phyloP scores from a whole-genome alignment of 2,113 vertebrate species.

The Capreolus pygargus region DNA sequence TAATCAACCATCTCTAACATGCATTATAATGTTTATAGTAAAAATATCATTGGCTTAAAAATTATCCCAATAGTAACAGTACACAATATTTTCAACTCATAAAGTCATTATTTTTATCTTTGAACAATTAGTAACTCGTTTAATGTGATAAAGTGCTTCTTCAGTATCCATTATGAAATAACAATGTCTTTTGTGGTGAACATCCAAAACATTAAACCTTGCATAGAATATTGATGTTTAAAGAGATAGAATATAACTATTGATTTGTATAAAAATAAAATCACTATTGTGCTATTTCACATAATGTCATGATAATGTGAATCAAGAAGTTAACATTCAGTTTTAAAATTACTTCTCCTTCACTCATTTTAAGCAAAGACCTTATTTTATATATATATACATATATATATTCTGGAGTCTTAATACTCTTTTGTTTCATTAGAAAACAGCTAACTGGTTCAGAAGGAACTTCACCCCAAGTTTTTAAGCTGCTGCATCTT shows the following conservation, averaged over 20 bases:
- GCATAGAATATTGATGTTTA: slow-evolving; percentile 23
- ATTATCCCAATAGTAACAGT: background rate
- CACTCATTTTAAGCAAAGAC: background rate
- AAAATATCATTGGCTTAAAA: background rate
- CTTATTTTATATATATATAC: background rate
- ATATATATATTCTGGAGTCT: background rate
- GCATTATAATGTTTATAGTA: background rate
- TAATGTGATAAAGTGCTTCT: slow-evolving; percentile 20
- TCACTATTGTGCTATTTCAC: background rate
- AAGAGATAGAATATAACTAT: background rate
- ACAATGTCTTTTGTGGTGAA: background rate
- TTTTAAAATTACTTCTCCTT: background rate
- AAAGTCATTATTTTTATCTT: background rate
- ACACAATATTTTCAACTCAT: slow-evolving; percentile 33
- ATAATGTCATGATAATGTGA: background rate
- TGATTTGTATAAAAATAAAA: slow-evolving; percentile 30
- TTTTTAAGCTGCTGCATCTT: background rate
- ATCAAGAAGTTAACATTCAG: background rate
- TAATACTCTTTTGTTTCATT: background rate
- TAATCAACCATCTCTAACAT: background rate
- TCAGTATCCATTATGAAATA: background rate
- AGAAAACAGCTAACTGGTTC: background rate
- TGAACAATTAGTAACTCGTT: slow-evolving; percentile 25
- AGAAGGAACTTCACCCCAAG: background rate
- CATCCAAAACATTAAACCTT: background rate